Evolutionary conservation across 2,113 vertebrate genomes (phyloP).

Genomic region (Boleophthalmus pectinirostris): DNA sequence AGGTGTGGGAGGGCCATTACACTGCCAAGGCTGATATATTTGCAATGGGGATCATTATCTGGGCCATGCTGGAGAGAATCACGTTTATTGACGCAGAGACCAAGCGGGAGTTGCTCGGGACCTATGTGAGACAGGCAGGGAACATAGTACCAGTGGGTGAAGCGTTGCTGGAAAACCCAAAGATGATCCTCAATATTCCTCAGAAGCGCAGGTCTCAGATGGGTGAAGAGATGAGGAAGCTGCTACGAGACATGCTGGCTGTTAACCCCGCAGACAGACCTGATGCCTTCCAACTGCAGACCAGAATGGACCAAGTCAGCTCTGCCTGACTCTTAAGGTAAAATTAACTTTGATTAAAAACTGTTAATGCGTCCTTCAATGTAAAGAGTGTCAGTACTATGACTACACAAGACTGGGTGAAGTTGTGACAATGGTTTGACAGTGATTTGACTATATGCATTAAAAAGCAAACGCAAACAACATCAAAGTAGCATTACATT

Average conservation of each 20-base stretch:
- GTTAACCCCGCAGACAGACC: slow-evolving; percentile 96
- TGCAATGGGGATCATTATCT: slow-evolving; percentile 95
- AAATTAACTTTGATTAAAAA: not conserved
- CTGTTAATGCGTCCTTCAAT: not conserved
- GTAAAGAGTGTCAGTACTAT: too few species aligned
- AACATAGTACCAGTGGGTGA: slow-evolving; percentile 95
- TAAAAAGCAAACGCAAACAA: too few species aligned
- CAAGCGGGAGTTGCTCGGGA: slow-evolving; percentile 91
- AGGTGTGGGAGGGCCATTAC: slow-evolving; percentile 98
- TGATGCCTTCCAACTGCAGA: slow-evolving; percentile 90
- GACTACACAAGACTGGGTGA: too few species aligned
- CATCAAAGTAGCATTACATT: too few species aligned
- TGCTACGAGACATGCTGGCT: slow-evolving; percentile 94
- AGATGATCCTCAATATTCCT: slow-evolving; percentile 95
- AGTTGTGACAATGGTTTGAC: too few species aligned
- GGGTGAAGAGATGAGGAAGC: slow-evolving; percentile 88
- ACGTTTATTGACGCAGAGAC: slow-evolving; percentile 93
- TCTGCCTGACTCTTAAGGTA: slow-evolving; percentile 43
- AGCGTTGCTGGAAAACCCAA: slow-evolving; percentile 95
- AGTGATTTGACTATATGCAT: too few species aligned
- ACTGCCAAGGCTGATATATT: slow-evolving; percentile 98
- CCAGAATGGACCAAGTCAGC: slow-evolving; percentile 88
- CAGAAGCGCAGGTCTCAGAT: slow-evolving; percentile 92
- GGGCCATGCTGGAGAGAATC: slow-evolving; percentile 97
- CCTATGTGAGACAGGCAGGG: slow-evolving; percentile 88